Conservation (phyloP, 2,113 vertebrate genomes). For the Pygoscelis antarcticus region DNA sequence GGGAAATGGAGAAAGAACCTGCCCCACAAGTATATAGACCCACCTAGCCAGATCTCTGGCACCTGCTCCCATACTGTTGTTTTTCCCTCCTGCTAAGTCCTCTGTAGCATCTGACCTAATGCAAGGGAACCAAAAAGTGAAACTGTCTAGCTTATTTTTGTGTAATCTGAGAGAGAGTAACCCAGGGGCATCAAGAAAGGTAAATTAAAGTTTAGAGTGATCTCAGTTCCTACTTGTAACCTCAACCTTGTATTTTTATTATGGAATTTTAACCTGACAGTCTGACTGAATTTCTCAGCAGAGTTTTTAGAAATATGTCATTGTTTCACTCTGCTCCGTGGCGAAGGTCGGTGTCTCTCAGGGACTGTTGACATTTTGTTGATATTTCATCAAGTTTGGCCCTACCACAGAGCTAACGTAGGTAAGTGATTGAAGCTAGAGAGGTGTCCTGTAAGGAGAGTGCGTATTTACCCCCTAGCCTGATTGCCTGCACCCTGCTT, state of each 20-base stretch:
- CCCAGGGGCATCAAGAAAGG: background rate
- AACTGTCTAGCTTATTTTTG: background rate
- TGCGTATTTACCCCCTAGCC: background rate
- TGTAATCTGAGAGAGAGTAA: background rate
- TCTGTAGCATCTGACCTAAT: background rate
- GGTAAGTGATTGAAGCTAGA: background rate
- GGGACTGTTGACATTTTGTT: slow-evolving; percentile 35
- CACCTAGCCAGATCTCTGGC: background rate
- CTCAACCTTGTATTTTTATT: background rate
- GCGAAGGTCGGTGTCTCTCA: background rate
- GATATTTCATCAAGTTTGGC: background rate
- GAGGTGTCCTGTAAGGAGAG: background rate
- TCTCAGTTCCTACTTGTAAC: background rate
- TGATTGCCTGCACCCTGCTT: background rate
- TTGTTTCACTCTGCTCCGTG: background rate
- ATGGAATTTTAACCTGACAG: background rate
- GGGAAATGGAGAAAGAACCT: background rate
- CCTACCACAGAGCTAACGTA: background rate
- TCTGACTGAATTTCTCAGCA: background rate
- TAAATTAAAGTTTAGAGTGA: background rate
- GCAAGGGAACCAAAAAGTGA: background rate
- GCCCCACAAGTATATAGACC: background rate
- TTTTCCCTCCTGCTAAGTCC: background rate
- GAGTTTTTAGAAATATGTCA: slow-evolving; percentile 11
- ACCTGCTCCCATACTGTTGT: background rate